These are phyloP conservation scores for Macrotrachela quadricornifera DNA, from an alignment of 1,140 invertebrate species.

Conservation along the genomic window DNA sequence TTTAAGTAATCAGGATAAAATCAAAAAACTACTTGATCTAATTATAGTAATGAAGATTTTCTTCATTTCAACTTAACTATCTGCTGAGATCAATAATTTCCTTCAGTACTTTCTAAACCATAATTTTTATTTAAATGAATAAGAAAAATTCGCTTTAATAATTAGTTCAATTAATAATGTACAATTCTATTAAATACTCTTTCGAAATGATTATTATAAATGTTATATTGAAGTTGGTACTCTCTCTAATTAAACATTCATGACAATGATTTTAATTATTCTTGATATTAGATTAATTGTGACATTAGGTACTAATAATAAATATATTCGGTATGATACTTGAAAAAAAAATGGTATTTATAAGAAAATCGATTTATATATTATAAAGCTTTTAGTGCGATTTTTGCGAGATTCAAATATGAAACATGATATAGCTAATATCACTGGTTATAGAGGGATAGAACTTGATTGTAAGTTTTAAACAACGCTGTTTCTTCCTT, in stretches of 20 bases:
- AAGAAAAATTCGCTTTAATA: constrained; percentile 12
- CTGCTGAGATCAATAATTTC: no score
- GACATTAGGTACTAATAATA: neutral
- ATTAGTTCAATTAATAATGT: constrained; percentile 23
- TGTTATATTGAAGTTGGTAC: constrained; percentile 23
- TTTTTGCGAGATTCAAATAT: no score
- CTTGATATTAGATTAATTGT: constrained; percentile 1
- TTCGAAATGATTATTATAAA: constrained; percentile 18
- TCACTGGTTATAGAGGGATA: no score
- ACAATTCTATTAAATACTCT: constrained; percentile 19
- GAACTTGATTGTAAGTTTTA: no score
- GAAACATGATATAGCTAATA: no score
- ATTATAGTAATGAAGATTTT: no score
- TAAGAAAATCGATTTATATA: constrained; percentile 22
- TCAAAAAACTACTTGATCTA: no score
- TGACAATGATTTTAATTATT: neutral
- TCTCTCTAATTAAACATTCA: constrained; percentile 2
- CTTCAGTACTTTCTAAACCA: no score
- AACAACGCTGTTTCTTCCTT: no score
- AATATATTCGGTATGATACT: neutral
- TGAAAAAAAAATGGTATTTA: constrained; percentile 16
- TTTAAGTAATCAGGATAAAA: no score
- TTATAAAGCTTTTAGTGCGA: constrained; percentile 19
- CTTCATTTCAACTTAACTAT: no score
- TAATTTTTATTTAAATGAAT: no score